Conservation (phyloP, 2,888 invertebrate species). For the Coelinius sp. region DNA sequence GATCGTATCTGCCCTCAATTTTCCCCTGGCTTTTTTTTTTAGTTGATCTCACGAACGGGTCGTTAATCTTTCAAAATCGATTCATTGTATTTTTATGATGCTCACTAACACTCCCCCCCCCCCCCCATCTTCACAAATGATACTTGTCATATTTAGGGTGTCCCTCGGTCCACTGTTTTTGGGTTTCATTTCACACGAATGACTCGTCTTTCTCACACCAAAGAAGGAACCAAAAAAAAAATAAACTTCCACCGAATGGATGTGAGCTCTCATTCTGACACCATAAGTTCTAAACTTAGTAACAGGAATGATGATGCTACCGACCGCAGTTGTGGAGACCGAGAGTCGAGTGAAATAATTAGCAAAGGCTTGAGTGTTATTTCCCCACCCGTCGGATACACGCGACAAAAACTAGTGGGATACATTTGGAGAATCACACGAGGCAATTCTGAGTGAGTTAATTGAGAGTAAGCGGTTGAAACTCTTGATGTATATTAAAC, state of each 20-base stretch:
- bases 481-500: background rate
- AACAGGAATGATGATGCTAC: conserved; percentile 42
- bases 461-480: conserved; percentile 30
- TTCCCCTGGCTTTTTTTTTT: conserved; percentile 25
- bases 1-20: conserved; percentile 18
- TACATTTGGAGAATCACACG: conserved; percentile 22
- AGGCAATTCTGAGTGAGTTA: conserved; percentile 19
- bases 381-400: conserved; percentile 31
- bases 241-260: conserved; percentile 22
- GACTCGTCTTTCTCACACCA: conserved; percentile 32
- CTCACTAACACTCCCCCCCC: conserved; percentile 33
- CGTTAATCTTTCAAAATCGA: conserved; percentile 41
- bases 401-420: conserved; percentile 23
- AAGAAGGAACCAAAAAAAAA: conserved; percentile 2
- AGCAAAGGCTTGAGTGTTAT: conserved; percentile 41
- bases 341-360: conserved; percentile 48
- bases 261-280: background rate
- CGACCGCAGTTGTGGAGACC: conserved; percentile 32
- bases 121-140: conserved; percentile 3
- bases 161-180: conserved; percentile 40
- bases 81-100: conserved; percentile 52
- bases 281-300: conserved; percentile 47
- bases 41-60: conserved; percentile 30
- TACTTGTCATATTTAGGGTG: conserved; percentile 38
- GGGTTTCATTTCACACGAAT: conserved; percentile 47